Base-by-base conservation (phyloP, 2,113 vertebrate species). In the Pimephales promelas region DNA sequence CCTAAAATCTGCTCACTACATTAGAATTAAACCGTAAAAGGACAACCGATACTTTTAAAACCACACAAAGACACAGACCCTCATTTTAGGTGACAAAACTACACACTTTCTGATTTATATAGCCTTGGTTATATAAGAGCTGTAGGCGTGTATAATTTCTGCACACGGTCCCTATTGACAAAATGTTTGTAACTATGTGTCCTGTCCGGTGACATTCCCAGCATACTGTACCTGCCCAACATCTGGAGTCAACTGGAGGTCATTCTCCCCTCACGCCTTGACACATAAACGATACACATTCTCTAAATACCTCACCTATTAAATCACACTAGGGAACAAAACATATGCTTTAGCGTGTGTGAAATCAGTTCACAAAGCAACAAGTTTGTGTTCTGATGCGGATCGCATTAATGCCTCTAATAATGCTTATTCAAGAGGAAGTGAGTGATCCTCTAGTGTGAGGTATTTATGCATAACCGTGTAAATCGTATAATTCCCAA, bases 401-500 rank as follows among this genome's bases (percentile, higher is more conserved):
- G 36, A 71, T 6, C 18, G 14, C 24, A 74, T 28, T 75, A 59
- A 56, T 45, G 40, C 68, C 20, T 72, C 10, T 0, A 40, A 22
- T 45, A 72, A 45, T 24, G 31, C 62, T 49, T 6, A 45, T 31
- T 59, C 10, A 62, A 28, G 28, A 24, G 18, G 3, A 26, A 10
- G n/a, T 26, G 45, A 64, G 34, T 56, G 59, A 18, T 26, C 34
- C 34, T 77, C 61, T 79, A 22, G 14, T n/a, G 24, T 3, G 24
- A 22, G 24, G 8, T 34, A 24, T 84, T 83, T 64, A 52, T 24
- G 20, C 34, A 64, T 62, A n/a, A 64, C 83, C 56, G 14, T 64
- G 18, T 59, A 91, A 90, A 91, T 91, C 88, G 87, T 88, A 82
- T 91, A 91, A 93, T 91, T 40, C 56, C 76, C 89, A 90, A 90